Conservation (phyloP, 1,140 invertebrate species). For the Campoletis sonorensis region DNA sequence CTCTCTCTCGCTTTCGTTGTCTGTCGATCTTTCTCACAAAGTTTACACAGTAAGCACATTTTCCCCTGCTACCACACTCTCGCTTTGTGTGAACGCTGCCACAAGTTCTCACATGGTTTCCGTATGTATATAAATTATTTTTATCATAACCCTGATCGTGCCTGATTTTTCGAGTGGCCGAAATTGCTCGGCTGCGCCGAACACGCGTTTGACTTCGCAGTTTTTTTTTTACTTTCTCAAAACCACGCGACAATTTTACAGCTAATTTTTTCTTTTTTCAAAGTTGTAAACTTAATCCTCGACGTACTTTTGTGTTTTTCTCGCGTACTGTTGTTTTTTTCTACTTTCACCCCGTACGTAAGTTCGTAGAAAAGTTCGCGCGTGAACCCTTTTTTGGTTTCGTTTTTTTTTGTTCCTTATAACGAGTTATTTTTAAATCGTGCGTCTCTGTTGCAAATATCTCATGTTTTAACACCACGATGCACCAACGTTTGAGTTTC, state of each 20-base stretch:
- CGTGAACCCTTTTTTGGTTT: conserved; percentile 37
- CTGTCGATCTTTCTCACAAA: conserved; percentile 24
- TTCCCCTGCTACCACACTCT: conserved; percentile 41
- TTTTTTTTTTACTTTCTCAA: too few species aligned
- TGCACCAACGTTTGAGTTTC: not conserved
- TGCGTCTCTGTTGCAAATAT: conserved; percentile 44
- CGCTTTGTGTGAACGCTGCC: conserved; percentile 45
- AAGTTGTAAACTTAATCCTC: too few species aligned
- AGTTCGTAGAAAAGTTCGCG: not conserved
- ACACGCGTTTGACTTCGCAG: too few species aligned
- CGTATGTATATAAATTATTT: conserved; percentile 58
- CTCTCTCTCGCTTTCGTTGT: conserved; percentile 39
- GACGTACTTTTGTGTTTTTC: too few species aligned
- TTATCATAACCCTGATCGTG: conserved; percentile 51
- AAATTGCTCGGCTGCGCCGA: not conserved
- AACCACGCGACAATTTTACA: not conserved
- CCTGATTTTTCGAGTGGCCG: conserved; percentile 26
- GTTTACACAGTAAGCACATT: not conserved
- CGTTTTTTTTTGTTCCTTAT: conserved; percentile 44
- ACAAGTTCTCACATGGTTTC: conserved; percentile 55
- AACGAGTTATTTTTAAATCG: conserved; percentile 64
- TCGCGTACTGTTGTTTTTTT: not conserved
- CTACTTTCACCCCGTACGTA: not conserved
- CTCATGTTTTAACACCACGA: not conserved
- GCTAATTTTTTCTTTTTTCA: not conserved